Base-by-base conservation (phyloP, 2,888 invertebrate species). In the Stenoptilia bipunctidactyla region DNA sequence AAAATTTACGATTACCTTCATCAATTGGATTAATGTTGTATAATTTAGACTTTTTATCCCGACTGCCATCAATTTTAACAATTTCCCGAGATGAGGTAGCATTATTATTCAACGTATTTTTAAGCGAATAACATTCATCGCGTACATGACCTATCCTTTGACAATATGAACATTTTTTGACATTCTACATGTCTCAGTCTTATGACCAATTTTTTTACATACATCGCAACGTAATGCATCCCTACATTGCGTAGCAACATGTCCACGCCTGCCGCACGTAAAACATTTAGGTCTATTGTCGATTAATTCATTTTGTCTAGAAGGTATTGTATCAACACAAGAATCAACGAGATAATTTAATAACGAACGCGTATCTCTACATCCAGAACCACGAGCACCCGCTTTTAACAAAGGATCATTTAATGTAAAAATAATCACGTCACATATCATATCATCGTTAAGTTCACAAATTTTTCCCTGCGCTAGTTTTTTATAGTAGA, bases 401-500 rank as follows among this genome's bases (percentile, higher is more conserved):
- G n/a, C n/a, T n/a, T n/a, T n/a, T n/a, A n/a, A n/a, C n/a, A n/a
- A n/a, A n/a, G n/a, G n/a, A n/a, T n/a, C n/a, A n/a, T n/a, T n/a
- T n/a, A n/a, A 10, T 5, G 42, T 42, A 37, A 15, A 42, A 10
- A 42, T 42, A 33, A 39, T 42, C 2, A 42, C 39, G 30, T 39
- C 42, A 37, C 42, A 42, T 14, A 39, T 39, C 20, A 42, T 37
- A 25, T 34, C 13, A 20, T n/a, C n/a, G n/a, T n/a, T n/a, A n/a
- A n/a, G n/a, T n/a, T n/a, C n/a, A n/a, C n/a, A n/a, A n/a, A n/a
- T 15, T 13, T 42, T 42, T 36, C 37, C 42, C 14, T 36, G 37
- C 2, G 39, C 15, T 37, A 42, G 34, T 34, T 39, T 42, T 15
- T 40, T 42, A 42, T 42, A 37, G 27, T 37, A 42, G n/a, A 42